These are phyloP conservation scores for Diarsia dahlii DNA, from an alignment of 2,888 invertebrate species.

Conservation along the genomic window DNA sequence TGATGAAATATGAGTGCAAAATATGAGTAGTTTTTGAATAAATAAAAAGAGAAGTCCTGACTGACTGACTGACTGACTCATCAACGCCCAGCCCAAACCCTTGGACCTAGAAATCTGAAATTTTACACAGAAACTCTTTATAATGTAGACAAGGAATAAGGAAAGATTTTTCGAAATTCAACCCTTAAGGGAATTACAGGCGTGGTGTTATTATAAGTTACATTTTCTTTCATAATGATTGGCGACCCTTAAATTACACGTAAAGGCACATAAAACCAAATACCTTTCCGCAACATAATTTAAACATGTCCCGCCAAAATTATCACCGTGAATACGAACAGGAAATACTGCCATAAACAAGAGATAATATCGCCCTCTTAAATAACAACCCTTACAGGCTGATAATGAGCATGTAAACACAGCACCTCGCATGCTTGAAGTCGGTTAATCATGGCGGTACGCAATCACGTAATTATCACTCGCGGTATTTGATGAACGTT, in stretches of 20 bases:
- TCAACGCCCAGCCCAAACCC: no score
- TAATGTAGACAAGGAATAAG: no score
- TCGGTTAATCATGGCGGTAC: slow-evolving; percentile 58
- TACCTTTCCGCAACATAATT: slow-evolving; percentile 6
- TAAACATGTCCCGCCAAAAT: slow-evolving; percentile 17
- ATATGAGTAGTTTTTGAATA: no score
- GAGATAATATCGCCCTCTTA: slow-evolving; percentile 55
- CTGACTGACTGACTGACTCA: no score
- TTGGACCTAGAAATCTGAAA: no score
- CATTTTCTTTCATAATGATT: not conserved
- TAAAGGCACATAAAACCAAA: not conserved
- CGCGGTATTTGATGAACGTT: slow-evolving; percentile 19
- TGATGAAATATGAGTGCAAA: no score
- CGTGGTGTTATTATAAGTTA: no score
- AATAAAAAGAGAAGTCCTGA: no score
- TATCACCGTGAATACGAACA: slow-evolving; percentile 4
- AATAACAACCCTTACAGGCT: slow-evolving; percentile 45
- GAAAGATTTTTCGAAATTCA: no score
- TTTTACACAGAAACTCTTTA: no score
- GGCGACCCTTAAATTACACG: not conserved
- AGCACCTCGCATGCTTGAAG: slow-evolving; percentile 58
- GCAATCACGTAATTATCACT: slow-evolving; percentile 58
- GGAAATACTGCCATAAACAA: slow-evolving; percentile 36
- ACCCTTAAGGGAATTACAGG: no score
- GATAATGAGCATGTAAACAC: slow-evolving; percentile 62